Base-by-base conservation (phyloP, 1,140 invertebrate species). In the Lucilia cuprina region DNA sequence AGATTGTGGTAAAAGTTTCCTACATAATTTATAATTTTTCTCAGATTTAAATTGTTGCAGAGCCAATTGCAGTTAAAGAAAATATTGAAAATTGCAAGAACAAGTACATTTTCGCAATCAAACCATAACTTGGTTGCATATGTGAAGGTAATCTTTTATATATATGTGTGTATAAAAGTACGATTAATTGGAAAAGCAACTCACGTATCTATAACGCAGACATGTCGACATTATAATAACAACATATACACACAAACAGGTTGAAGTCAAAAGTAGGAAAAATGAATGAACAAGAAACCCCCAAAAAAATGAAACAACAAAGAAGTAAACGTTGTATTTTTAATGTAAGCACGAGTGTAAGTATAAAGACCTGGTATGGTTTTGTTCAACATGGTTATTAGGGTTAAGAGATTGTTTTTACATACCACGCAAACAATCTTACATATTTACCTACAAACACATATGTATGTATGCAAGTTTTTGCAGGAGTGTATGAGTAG, bases 131-230 rank as follows among this genome's bases (percentile, higher is more conserved):
- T 60, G 14, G n/a, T n/a, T 60, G 55, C n/a, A 60, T 60, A 70
- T n/a, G 65, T 70, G 21, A 19, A 70, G 65, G 65, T 70, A 70
- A 70, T 70, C 65, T 10, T 70, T 70, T n/a, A 70, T 25, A 21
- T 19, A n/a, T 60, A 13, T 60, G 12, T n/a, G 17, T 60, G 41
- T 41, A 60, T 17, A 0, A 10, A 30, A 30, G 25, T 30, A 30
- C 17, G 50, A 60, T 10, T 70, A 21, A 2, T 70, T 70, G 17
- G 7, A 19, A 9, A 70, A 10, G 17, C 60, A 17, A 70, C 60
- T 70, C 60, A 70, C 60, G 60, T 70, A 70, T 70, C 60, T 70
- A 70, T 70, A 70, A 70, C 60, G 60, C 60, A 70, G 17, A 21
- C 60, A 70, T 70, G 60, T 70, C 60, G 19, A 70, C 19, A 70